Base-by-base conservation (phyloP, 2,888 invertebrate genomes). In the Drosophila parthenogenetica region DNA sequence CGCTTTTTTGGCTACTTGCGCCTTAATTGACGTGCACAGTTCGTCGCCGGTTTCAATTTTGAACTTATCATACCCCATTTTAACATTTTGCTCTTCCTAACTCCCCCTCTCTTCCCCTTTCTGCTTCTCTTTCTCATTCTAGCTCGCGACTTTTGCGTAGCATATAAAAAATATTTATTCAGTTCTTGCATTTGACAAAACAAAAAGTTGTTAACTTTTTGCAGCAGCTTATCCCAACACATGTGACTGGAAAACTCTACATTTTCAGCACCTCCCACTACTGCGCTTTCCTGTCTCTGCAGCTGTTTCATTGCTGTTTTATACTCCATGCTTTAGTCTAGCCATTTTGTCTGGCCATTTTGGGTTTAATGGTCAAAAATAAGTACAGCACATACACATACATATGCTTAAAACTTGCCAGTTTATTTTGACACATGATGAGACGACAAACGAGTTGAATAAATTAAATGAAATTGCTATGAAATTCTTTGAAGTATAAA, bases 21-120 rank as follows among this genome's bases (percentile, higher is more conserved):
- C 57, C 61, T 61, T 83, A 87, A 84, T 84, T 89, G 89, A 84
- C 66, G 72, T 79, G 74, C 69, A 66, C 55, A 59, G 75, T 57
- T 61, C 54, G 72, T 61, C 45, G 65, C 53, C 60, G 61, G 77
- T 69, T 80, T 69, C 84, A 73, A 70, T 71, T 82, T 69, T 65
- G 50, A 79, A 76, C 68, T 81, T 69, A 70, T 76, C 54, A 69
- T 63, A 57, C 19, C 7, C 43, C 22, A 43, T 39, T 16, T n/a
- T n/a, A 16, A 10, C 13, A 19, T n/a, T 13, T 35, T 35, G 25
- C 29, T 3, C n/a, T 57, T 25, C n/a, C 39, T 5, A 3, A n/a
- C 39, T 16, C 29, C 32, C 39, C 16, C 14, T 32, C 7, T 39
- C n/a, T 14, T 16, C 4, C 14, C 3, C 49, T 17, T 8, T 13